A percentile compares a stretch with the other conserved stretches of the same genome.
phyloP scores from a whole-genome alignment of 37 sponge, comb jelly and placozoan genomes.

The Mnemiopsis leidyi region DNA sequence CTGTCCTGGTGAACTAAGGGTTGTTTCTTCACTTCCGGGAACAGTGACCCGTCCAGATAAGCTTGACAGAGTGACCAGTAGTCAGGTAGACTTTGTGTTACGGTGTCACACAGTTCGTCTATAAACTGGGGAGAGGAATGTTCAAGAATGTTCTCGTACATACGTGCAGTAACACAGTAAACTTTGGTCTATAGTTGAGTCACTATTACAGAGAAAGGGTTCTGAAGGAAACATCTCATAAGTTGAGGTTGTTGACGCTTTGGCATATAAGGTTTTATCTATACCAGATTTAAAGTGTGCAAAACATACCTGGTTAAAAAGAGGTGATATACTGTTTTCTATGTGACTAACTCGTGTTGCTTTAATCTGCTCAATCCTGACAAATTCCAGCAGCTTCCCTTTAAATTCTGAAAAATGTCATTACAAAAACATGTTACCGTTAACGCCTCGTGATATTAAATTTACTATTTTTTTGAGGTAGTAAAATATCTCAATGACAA shows the following conservation, averaged over 20 bases:
- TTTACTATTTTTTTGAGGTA: too few relatives aligned
- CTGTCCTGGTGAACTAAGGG: not conserved
- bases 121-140: not conserved
- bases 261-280: too few relatives aligned
- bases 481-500: too few relatives aligned
- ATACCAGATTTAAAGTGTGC: too few relatives aligned
- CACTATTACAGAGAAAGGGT: too few relatives aligned
- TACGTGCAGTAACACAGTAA: not conserved
- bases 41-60: slow-evolving; percentile 34
- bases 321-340: slow-evolving; percentile 40
- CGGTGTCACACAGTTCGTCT: slow-evolving; percentile 49
- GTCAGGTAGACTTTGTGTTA: slow-evolving; percentile 37
- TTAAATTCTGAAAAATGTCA: slow-evolving; percentile 35
- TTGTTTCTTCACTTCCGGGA: not conserved
- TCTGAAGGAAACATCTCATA: too few relatives aligned
- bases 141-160: too few relatives aligned
- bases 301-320: slow-evolving; percentile 7
- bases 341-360: not conserved
- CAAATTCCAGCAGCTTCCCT: not conserved
- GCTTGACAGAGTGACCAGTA: slow-evolving; percentile 38
- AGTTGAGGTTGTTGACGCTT: too few relatives aligned
- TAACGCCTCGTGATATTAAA: too few relatives aligned
- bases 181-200: too few relatives aligned
- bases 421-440: too few relatives aligned
- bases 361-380: not conserved